Base-by-base conservation (phyloP, 2,797 vertebrate species). In the Urosaurus nigricauda region DNA sequence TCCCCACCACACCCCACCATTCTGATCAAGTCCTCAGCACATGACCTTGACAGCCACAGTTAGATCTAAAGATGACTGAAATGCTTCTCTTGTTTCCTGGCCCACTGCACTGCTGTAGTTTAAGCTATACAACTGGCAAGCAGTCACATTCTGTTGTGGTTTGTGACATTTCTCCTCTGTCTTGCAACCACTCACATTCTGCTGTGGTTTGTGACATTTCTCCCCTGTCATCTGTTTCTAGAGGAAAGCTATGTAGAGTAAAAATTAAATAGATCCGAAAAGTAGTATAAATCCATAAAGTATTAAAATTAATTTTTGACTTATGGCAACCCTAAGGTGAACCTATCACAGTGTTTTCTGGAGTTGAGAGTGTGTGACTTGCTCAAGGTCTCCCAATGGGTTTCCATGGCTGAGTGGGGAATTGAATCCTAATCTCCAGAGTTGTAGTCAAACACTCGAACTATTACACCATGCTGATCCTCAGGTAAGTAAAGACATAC, bases 1-100 rank as follows among this genome's bases (percentile, higher is more conserved):
- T 71, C 19, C 47, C 35, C 71, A 53, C 43, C 40, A 35, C 32
- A 4, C 26, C 3, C 2, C 13, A 17, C 7, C 32, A 73, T 87
- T 74, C 32, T 65, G 24, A 60, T 0, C 9, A 13, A 71, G 56
- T 2, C 29, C 6, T 40, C 85, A 1, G 60, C 71, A 37, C 35
- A 87, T 51, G 14, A 71, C n/a, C 53, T 26, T 75, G 35, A 58
- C 80, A 37, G 87, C n/a, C 75, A 74, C 0, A 0, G 78, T 68
- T 13, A 13, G 2, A 87, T 70, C 9, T 90, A 47, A 26, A 89
- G 32, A 29, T 82, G 80, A 47, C 32, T 63, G 51, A 88, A 93
- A 90, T 63, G 35, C n/a, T 60, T 11, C 29, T 90, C 4, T 56
- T 32, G 47, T 89, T 90, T 87, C 14, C 78, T 16, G 13, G 0